phyloP scores from a whole-genome alignment of 2,113 vertebrate species.

The Bubo bubo region DNA sequence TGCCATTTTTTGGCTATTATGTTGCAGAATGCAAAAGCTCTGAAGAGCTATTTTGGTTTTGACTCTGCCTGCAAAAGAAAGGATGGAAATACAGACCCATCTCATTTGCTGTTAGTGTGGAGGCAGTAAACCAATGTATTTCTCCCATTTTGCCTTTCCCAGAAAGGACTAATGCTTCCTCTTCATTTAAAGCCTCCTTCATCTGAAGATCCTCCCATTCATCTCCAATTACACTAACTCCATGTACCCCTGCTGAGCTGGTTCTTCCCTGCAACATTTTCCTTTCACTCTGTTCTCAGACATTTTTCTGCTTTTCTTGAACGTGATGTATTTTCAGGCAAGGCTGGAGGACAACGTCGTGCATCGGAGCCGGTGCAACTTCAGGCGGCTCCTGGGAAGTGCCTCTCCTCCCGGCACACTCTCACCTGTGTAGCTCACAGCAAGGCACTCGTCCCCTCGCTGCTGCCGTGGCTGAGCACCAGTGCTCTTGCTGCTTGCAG shows the following conservation, averaged over 20 bases:
- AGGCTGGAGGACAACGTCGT: fast-evolving
- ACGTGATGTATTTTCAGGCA: background rate
- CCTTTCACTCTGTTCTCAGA: background rate
- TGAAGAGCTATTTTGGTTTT: background rate
- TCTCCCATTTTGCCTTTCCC: background rate
- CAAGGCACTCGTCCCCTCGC: background rate
- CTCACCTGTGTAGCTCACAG: background rate
- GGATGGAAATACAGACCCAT: background rate
- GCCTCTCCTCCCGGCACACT: background rate
- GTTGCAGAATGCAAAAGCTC: background rate
- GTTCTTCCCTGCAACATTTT: background rate
- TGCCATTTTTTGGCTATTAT: background rate
- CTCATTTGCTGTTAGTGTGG: background rate
- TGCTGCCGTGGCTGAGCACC: background rate
- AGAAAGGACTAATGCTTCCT: background rate
- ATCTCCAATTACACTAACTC: background rate
- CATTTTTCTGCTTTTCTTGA: fast-evolving
- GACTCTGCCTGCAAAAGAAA: background rate
- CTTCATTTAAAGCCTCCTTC: background rate
- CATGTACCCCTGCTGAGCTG: background rate
- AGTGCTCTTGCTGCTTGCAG: background rate
- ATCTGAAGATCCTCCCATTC: background rate
- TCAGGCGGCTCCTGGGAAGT: background rate
- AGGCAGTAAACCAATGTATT: background rate
- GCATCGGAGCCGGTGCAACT: fast-evolving